phyloP scores from a whole-genome alignment of 2,797 vertebrate genomes.

The Enteromius anoplus region DNA sequence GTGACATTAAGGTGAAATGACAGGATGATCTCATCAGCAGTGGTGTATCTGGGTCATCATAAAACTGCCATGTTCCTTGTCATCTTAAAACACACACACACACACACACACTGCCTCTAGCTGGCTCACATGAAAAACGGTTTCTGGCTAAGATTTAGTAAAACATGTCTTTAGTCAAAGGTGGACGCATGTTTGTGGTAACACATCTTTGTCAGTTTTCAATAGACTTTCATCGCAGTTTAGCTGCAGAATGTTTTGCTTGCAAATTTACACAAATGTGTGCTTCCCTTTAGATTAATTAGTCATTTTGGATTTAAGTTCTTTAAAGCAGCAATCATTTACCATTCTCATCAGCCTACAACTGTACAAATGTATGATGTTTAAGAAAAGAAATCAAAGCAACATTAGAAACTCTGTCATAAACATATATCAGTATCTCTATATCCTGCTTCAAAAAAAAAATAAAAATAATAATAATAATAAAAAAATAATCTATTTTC shows the following conservation, averaged over 20 bases:
- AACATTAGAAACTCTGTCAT: background rate
- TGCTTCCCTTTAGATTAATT: background rate
- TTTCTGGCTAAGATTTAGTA: slow-evolving; percentile 29
- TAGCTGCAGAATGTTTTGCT: background rate
- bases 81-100: slow-evolving; percentile 16
- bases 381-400: background rate
- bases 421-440: background rate
- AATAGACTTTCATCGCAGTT: background rate
- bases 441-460: background rate
- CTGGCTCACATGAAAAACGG: slow-evolving; percentile 8
- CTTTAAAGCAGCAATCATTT: background rate
- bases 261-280: background rate
- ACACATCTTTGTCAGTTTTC: slow-evolving; percentile 11
- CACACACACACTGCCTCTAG: slow-evolving; percentile 17
- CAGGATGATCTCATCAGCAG: slow-evolving; percentile 62
- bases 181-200: background rate
- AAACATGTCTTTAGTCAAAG: slow-evolving; percentile 22
- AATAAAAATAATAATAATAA: no score
- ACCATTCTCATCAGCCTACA: background rate
- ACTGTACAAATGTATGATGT: background rate
- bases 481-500: no score
- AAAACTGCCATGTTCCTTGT: slow-evolving; percentile 54
- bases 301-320: background rate
- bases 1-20: slow-evolving; percentile 72
- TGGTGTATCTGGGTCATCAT: slow-evolving; percentile 64